Base-by-base conservation (phyloP, 2,113 vertebrate species). In the Vulpes lagopus region DNA sequence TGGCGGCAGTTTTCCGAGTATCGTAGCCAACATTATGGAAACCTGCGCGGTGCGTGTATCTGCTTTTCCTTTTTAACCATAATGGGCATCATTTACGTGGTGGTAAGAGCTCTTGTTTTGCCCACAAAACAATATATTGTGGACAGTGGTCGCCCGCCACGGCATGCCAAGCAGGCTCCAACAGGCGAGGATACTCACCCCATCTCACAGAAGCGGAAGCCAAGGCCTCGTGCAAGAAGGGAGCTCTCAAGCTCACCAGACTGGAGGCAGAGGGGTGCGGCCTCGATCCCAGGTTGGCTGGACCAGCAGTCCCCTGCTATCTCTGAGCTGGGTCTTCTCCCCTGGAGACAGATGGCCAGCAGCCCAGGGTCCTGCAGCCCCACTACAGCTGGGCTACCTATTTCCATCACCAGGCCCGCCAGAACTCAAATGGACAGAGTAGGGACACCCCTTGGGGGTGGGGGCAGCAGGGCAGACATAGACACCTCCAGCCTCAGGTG, bases 31-130 rank as follows among this genome's bases (percentile, higher is more conserved):
- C 71, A 12, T 32, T 80, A 35, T 59, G 30, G 55, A 65, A 79
- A 73, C n/a, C 25, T 53, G 12, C 8, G 60, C 22, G 3, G 32
- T 0, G 1, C 49, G 5, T 2, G 25, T 10, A 17, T 16, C 2
- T 9, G 1, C 19, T 62, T 91, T 49, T 55, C 27, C 1, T 53
- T 35, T 89, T 25, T 83, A 55, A 43, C 12, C 65, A 12, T 59
- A 57, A 85, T 5, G 35, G 10, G 60, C n/a, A 19, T 19, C 16
- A 27, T 43, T 51, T 11, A 65, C 57, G 5, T 4, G 0, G 35
- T 11, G 2, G 0, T 35, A 19, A 35, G 3, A 32, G 30, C 8
- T n/a, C 53, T 20, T 0, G 11, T 71, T 80, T 43, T 80, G 74
- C 14, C 35, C 73, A 35, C 51, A 62, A 35, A n/a, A 35, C 38